phyloP scores from a whole-genome alignment of 1,140 invertebrate species.

The Brachystomella parvula region DNA sequence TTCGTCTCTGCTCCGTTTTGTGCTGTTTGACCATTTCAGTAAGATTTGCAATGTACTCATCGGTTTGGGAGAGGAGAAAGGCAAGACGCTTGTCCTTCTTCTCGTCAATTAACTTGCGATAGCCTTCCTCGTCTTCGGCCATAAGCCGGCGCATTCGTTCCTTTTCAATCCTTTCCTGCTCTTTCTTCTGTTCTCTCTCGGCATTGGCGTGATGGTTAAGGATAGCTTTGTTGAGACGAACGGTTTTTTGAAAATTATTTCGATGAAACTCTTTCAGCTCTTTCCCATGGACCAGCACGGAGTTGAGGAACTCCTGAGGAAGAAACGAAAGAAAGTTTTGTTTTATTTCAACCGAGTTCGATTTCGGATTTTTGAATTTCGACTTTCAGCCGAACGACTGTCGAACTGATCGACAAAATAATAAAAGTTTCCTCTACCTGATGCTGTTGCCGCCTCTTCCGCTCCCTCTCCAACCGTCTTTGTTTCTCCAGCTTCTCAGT shows the following conservation, averaged over 20 bases:
- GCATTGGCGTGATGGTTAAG: constrained; percentile 59
- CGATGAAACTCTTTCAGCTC: constrained; percentile 53
- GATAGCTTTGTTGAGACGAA: constrained; percentile 56
- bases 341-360: neutral
- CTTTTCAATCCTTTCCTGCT: constrained; percentile 61
- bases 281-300: constrained; percentile 57
- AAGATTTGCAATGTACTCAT: constrained; percentile 60
- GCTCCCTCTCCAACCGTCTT: constrained; percentile 59
- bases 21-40: constrained; percentile 54
- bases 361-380: neutral
- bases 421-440: constrained; percentile 25
- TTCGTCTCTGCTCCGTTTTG: constrained; percentile 44
- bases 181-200: constrained; percentile 62
- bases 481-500: constrained; percentile 65
- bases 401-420: neutral
- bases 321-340: constrained; percentile 10
- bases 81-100: constrained; percentile 64
- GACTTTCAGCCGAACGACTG: too few relatives aligned
- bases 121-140: constrained; percentile 42
- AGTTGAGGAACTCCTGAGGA: constrained; percentile 53
- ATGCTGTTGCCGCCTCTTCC: constrained; percentile 53
- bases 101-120: constrained; percentile 60
- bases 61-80: constrained; percentile 59
- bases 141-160: constrained; percentile 60
- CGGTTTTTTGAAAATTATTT: constrained; percentile 49